Base-by-base conservation (phyloP, 1,140 invertebrate species). In the Nasonia giraulti region DNA sequence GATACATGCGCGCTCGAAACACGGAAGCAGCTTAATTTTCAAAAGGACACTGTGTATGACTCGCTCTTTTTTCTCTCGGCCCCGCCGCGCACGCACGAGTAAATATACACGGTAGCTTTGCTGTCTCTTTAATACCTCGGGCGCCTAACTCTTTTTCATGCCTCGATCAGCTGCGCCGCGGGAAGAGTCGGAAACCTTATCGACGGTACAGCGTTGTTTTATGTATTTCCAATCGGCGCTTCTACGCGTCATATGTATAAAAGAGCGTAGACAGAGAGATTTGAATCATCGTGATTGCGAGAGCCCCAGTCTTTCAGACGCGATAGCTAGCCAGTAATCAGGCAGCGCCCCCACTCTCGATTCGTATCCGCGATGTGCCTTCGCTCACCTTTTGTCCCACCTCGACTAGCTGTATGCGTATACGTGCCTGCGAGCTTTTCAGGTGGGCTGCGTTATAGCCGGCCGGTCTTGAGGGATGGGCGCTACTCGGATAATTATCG, bases 191-290 rank as follows among this genome's bases (percentile, higher is more conserved):
- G 11, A 11, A 71, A 71, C 27, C 14, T 71, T 71, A 71, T 71
- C 68, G 68, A 8, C 55, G 12, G 68, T n/a, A n/a, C 68, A 71
- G 17, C 2, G 27, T 10, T 71, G 27, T 33, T 71, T 71, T 71
- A 71, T 71, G 68, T 71, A 71, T 71, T 71, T 71, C 68, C 8
- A 71, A 71, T 71, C 68, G 68, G 55, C 17, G 17, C 14, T 20
- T 62, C 20, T 14, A 5, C 55, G 20, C 17, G 4, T 14, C 17
- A 17, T 62, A 20, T 62, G 4, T 62, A 62, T 62, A 55, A 5
- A 55, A 5, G 20, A 20, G 55, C 1, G 12, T 12, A 4, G 12
- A 55, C 17, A 55, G 55, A 62, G 17, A 17, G 14, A 3, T 62
- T n/a, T 62, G 55, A 62, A 62, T 7, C 5, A 62, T 62, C 55